phyloP scores from a whole-genome alignment of 2,888 invertebrate species.

The Synergus laeviventris region DNA sequence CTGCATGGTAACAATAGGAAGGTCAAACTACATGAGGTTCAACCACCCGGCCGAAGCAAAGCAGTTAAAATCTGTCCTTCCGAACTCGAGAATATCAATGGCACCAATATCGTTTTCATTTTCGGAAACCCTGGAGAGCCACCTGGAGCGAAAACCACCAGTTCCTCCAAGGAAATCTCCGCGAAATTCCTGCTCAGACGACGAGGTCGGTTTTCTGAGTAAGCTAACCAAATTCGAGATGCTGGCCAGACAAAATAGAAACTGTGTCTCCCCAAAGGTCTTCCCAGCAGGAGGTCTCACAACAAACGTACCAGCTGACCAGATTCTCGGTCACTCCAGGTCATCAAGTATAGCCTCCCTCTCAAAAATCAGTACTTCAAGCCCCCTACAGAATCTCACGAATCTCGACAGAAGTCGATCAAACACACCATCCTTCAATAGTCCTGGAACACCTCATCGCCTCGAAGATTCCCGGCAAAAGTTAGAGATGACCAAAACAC shows the following conservation, averaged over 20 bases:
- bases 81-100: constrained; percentile 87
- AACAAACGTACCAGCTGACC: constrained; percentile 89
- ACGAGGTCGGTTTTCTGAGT: constrained; percentile 82
- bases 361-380: constrained; percentile 71
- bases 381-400: constrained; percentile 66
- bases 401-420: constrained; percentile 64
- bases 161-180: constrained; percentile 81
- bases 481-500: constrained; percentile 59
- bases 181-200: constrained; percentile 78
- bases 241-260: constrained; percentile 79
- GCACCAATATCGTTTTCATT: constrained; percentile 83
- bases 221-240: constrained; percentile 90
- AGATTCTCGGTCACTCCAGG: constrained; percentile 78
- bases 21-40: constrained; percentile 94
- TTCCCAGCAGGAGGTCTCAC: constrained; percentile 88
- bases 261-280: constrained; percentile 84
- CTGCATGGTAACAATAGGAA: constrained; percentile 93
- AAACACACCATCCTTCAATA: constrained; percentile 58
- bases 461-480: constrained; percentile 42
- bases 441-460: constrained; percentile 23
- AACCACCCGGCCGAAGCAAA: constrained; percentile 94
- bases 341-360: constrained; percentile 70
- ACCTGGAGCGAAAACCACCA: constrained; percentile 81
- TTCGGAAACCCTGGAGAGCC: constrained; percentile 54
- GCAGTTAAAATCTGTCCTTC: constrained; percentile 89